phyloP scores from a whole-genome alignment of 1,140 invertebrate species.

The Brachionus sp. region DNA sequence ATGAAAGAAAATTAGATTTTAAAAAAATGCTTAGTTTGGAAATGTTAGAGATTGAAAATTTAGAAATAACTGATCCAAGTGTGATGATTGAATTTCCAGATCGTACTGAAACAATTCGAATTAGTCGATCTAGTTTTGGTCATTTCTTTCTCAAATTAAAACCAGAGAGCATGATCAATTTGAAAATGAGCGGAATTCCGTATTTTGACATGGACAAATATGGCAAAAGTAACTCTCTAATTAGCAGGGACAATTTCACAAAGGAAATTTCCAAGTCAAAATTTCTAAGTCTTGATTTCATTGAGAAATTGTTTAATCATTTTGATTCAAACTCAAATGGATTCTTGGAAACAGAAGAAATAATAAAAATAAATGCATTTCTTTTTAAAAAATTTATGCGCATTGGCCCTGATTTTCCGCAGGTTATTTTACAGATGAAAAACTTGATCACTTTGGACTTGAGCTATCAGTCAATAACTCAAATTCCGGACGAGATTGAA shows the following conservation, averaged over 20 bases:
- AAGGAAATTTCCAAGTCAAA: background rate
- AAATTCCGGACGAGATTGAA: slow-evolving; percentile 42
- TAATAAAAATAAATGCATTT: slow-evolving; percentile 12
- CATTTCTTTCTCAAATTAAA: background rate
- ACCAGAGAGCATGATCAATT: background rate
- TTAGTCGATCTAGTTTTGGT: background rate
- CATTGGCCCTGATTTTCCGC: background rate
- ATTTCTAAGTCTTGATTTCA: background rate
- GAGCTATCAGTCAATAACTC: slow-evolving; percentile 49
- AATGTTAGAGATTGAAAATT: background rate
- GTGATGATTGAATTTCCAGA: background rate
- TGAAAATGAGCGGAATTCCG: background rate
- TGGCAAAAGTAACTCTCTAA: background rate
- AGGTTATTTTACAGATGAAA: background rate
- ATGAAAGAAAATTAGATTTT: background rate
- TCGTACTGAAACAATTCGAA: background rate
- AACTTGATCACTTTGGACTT: slow-evolving; percentile 30
- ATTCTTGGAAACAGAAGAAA: slow-evolving; percentile 8
- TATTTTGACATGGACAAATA: background rate
- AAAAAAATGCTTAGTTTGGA: background rate
- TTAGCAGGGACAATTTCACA: background rate
- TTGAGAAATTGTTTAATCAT: background rate
- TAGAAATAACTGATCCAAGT: background rate
- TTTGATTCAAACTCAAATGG: slow-evolving; percentile 17
- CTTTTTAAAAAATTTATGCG: slow-evolving; percentile 33